phyloP scores from a whole-genome alignment of 2,888 invertebrate species.

The Andrena fulva region DNA sequence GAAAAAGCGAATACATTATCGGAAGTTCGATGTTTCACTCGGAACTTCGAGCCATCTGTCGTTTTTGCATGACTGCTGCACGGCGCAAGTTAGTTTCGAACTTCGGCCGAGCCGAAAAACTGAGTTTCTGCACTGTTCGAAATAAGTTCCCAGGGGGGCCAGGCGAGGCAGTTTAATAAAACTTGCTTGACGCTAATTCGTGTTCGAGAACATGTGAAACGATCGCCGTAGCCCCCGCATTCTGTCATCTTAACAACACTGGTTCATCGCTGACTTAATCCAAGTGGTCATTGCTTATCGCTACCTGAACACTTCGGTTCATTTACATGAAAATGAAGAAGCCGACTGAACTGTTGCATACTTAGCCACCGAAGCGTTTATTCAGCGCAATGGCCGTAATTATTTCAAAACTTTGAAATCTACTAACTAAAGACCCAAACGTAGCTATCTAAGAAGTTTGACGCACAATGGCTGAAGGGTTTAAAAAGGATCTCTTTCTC shows the following conservation, averaged over 20 bases:
- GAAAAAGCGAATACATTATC: slow-evolving; percentile 52
- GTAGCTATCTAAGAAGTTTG: no score
- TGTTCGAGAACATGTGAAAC: slow-evolving; percentile 8
- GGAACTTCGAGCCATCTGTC: slow-evolving; percentile 51
- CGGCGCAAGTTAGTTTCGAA: slow-evolving; percentile 51
- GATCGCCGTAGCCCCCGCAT: background rate
- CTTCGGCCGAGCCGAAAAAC: slow-evolving; percentile 48
- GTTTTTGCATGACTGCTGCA: slow-evolving; percentile 55
- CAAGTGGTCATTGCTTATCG: no score
- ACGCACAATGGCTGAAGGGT: no score
- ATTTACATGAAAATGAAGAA: no score
- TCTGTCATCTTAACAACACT: background rate
- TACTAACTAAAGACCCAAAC: no score
- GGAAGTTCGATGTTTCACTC: slow-evolving; percentile 46
- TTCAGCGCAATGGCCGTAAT: no score
- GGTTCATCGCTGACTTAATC: no score
- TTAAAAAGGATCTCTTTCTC: no score
- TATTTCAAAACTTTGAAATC: no score
- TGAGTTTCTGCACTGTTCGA: slow-evolving; percentile 25
- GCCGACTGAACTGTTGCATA: no score
- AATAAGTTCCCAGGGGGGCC: slow-evolving; percentile 30
- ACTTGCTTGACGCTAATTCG: slow-evolving; percentile 42
- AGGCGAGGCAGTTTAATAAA: slow-evolving; percentile 41
- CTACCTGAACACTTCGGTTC: no score
- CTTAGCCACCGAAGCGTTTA: no score